Conservation (phyloP, 2,797 vertebrate species). For the Argya squamiceps region DNA sequence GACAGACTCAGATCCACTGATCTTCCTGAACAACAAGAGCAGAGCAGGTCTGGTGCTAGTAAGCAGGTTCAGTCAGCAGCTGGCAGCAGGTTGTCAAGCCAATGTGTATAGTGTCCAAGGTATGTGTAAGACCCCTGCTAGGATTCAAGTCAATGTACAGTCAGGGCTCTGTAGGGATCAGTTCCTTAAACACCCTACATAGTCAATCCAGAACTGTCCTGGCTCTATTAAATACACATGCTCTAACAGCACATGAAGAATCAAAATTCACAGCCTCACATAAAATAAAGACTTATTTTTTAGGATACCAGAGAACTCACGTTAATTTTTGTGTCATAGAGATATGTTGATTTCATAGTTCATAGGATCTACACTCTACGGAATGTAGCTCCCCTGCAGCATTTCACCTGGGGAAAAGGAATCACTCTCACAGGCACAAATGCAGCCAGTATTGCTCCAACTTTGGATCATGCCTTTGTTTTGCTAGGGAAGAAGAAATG, state of each 20-base stretch:
- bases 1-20: not conserved
- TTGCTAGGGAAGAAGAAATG: not conserved
- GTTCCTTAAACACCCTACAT: not conserved
- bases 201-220: not conserved
- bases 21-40: not conserved
- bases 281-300: not conserved
- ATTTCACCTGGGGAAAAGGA: not conserved
- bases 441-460: not conserved
- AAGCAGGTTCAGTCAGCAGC: not conserved
- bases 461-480: not conserved
- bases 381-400: not conserved
- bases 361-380: not conserved
- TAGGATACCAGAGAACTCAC: not conserved
- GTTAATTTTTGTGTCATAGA: not conserved
- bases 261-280: not conserved
- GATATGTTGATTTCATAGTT: not conserved
- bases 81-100: not conserved
- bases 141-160: not conserved
- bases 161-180: accelerated
- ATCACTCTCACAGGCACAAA: not conserved
- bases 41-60: not conserved
- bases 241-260: not conserved
- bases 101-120: not conserved
- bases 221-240: not conserved
- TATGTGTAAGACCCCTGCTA: not conserved